These are phyloP conservation scores for Rhynchonycteris naso DNA, from an alignment of 2,797 vertebrate species.

Conservation along the genomic window DNA sequence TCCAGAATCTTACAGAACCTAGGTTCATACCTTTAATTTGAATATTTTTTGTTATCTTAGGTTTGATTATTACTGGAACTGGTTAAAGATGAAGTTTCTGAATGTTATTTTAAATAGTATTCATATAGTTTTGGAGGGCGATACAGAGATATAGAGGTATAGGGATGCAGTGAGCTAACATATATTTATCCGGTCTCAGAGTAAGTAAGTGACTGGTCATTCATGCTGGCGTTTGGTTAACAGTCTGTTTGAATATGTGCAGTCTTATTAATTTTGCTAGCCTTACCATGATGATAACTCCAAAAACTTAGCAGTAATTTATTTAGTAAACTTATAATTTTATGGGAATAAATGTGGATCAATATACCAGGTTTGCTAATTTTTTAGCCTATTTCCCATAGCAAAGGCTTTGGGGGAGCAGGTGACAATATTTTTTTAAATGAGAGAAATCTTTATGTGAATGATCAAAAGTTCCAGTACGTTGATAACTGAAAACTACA, in stretches of 20 bases:
- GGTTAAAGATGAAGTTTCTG: neutral
- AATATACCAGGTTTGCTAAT: neutral
- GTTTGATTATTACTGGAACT: conserved; percentile 14
- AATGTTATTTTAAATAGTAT: neutral
- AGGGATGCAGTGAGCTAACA: neutral
- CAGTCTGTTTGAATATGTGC: neutral
- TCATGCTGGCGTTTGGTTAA: neutral
- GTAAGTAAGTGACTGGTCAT: conserved; percentile 16
- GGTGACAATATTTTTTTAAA: neutral
- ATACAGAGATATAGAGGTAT: neutral
- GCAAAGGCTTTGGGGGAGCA: neutral
- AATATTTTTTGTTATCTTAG: conserved; percentile 14
- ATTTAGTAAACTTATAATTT: neutral
- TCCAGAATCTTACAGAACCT: neutral
- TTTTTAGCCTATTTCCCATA: neutral
- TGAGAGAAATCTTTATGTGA: neutral
- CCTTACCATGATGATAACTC: neutral
- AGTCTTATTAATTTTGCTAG: conserved; percentile 6
- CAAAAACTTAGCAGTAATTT: neutral
- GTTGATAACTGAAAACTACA: neutral
- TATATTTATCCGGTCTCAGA: neutral
- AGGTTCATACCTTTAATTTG: neutral
- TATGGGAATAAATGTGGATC: neutral
- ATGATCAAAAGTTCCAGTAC: neutral
- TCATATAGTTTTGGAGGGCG: neutral